Evolutionary conservation across 2,113 vertebrate genomes (phyloP).

Genomic region (Numenius arquata): DNA sequence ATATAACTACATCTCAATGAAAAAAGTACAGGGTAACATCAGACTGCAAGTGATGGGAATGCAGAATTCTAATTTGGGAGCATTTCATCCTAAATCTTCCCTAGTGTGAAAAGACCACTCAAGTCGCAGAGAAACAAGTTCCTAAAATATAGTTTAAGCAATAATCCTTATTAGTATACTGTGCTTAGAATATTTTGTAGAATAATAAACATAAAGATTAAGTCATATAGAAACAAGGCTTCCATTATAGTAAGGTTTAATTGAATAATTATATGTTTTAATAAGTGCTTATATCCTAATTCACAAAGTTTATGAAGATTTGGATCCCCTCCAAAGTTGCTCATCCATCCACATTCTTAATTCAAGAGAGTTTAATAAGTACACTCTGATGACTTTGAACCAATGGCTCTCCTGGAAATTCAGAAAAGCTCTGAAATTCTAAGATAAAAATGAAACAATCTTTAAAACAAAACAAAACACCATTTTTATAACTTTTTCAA

Average conservation of each 20-base stretch:
- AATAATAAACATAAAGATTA: neutral
- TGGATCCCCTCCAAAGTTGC: slow-evolving; percentile 43
- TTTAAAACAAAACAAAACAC: neutral
- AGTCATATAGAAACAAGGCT: neutral
- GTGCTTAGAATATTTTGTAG: neutral
- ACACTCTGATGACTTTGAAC: neutral
- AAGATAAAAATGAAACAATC: neutral
- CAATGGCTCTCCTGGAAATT: neutral
- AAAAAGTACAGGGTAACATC: neutral
- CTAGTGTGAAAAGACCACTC: neutral
- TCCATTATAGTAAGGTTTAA: slow-evolving; percentile 13
- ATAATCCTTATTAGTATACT: neutral
- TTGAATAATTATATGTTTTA: slow-evolving; percentile 1
- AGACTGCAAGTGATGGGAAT: neutral
- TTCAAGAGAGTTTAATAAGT: slow-evolving; percentile 23
- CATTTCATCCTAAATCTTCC: neutral
- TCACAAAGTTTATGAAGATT: slow-evolving; percentile 31
- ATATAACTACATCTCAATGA: neutral
- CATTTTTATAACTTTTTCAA: neutral
- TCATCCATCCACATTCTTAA: neutral
- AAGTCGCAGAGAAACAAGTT: neutral
- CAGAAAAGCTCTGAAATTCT: neutral
- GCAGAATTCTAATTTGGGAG: neutral
- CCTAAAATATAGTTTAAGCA: neutral
- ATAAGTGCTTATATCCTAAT: slow-evolving; percentile 13